Conservation (phyloP, 1,140 invertebrate genomes). For the Cryptotermes secundus region DNA sequence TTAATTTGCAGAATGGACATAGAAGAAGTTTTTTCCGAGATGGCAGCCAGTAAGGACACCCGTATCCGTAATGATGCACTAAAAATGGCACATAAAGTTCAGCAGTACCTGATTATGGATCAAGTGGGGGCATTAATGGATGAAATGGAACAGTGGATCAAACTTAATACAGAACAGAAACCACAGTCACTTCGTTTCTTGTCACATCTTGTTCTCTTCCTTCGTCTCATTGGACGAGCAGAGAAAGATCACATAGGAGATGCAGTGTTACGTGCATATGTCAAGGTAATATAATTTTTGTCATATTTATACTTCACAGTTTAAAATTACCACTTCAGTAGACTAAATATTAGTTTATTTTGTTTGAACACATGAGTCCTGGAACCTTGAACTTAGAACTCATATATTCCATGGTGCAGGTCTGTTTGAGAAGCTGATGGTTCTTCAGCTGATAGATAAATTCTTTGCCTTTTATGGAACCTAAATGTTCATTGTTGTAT, state of each 20-base stretch:
- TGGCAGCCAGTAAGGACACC: conserved; percentile 57
- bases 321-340: neutral
- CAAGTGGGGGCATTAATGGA: conserved; percentile 63
- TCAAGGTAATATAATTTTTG: conserved; percentile 43
- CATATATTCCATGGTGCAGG: no score
- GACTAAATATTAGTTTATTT: neutral
- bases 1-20: conserved; percentile 57
- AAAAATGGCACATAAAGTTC: conserved; percentile 65
- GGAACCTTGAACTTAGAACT: no score
- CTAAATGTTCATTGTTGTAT: no score
- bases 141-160: conserved; percentile 54
- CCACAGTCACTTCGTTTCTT: conserved; percentile 73
- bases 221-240: conserved; percentile 72
- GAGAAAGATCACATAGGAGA: conserved; percentile 65
- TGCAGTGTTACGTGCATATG: conserved; percentile 71
- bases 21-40: conserved; percentile 68
- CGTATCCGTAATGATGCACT: conserved; percentile 55
- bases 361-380: no score
- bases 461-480: no score
- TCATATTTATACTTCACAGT: neutral
- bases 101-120: conserved; percentile 76
- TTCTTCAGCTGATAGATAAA: no score
- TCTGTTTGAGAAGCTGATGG: no score
- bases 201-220: conserved; percentile 81
- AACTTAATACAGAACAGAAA: conserved; percentile 27